Percentiles rank a stretch among this genome's conserved stretches.
These are phyloP conservation scores for Pagetopsis macropterus DNA, from an alignment of 2,797 vertebrate genomes.

Conservation along the genomic window DNA sequence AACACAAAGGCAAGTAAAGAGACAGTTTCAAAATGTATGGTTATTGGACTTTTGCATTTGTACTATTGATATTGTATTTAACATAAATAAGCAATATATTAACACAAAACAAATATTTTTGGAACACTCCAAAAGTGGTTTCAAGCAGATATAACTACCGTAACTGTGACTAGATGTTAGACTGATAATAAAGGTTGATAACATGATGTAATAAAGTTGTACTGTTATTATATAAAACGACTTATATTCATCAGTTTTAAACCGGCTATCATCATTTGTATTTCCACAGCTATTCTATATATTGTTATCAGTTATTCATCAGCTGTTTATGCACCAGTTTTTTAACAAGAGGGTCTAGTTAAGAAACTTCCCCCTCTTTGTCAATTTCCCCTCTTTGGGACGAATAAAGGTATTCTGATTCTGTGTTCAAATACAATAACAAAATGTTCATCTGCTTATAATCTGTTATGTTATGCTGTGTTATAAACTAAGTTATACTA, in stretches of 20 bases:
- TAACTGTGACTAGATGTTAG: background rate
- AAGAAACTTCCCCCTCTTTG: no score
- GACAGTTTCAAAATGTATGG: background rate
- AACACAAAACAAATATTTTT: background rate
- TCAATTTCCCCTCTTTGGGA: no score
- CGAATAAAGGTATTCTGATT: no score
- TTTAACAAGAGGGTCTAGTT: no score
- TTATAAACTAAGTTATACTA: background rate
- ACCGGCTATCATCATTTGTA: background rate
- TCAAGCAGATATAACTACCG: background rate
- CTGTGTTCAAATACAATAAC: conserved; percentile 2
- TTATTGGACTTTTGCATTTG: background rate
- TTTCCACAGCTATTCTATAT: background rate
- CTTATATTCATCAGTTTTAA: background rate
- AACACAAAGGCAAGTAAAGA: conserved; percentile 2
- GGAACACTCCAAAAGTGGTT: background rate
- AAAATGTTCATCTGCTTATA: background rate
- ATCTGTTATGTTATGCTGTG: background rate
- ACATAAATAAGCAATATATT: background rate
- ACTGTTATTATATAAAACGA: background rate
- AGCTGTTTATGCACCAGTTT: background rate
- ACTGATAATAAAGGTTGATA: background rate
- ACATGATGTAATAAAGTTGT: background rate
- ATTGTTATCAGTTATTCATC: conserved; percentile 7
- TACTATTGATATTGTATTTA: background rate